Base-by-base conservation (phyloP, 2,888 invertebrate species). In the Lucinisca nassula region DNA sequence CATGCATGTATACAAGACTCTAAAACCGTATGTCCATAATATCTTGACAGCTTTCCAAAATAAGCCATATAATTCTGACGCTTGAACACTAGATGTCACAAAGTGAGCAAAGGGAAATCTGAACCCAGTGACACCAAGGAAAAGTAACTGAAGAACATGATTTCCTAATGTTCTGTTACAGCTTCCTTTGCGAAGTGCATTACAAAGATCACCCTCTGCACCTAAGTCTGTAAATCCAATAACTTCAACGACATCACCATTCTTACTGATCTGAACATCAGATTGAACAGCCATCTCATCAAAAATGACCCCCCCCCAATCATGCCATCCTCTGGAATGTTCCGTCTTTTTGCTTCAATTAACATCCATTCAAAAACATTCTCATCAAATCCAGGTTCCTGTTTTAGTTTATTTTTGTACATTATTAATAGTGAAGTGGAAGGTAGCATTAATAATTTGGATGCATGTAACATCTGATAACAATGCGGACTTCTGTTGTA, bases 221-320 rank as follows among this genome's bases (percentile, higher is more conserved):
- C 81, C 79, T 12, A 35, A 24, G 0, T 87, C 83, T 8, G 77
- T 74, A n/a, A 85, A 85, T 3, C 88, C 88, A 4, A 70, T 32
- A 14, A 85, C 61, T 73, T 89, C 83, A n/a, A 85, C 37, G 10
- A 79, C 61, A 55, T 84, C 82, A 37, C 87, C 79, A 37, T 83
- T 85, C 75, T 85, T 88, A 12, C 51, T 21, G 12, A 88, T 76
- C 40, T 91, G 80, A 6, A 89, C 10, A 67, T 91, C 87, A 14
- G 32, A n/a, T 55, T 91, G 78, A 17, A 91, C 82, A 24, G 85
- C 45, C 86, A 86, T 91, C 74, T 90, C 85, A 79, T 89, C 87
- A 58, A 87, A 80, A 49, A 90, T 87, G 0, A 90, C 30, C 14
- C 90, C 83, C 3, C 87, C 0, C 87, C 88, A 58, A 51, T n/a